Conservation (phyloP, 2,888 invertebrate genomes). For the Dryocosmus kuriphilus region DNA sequence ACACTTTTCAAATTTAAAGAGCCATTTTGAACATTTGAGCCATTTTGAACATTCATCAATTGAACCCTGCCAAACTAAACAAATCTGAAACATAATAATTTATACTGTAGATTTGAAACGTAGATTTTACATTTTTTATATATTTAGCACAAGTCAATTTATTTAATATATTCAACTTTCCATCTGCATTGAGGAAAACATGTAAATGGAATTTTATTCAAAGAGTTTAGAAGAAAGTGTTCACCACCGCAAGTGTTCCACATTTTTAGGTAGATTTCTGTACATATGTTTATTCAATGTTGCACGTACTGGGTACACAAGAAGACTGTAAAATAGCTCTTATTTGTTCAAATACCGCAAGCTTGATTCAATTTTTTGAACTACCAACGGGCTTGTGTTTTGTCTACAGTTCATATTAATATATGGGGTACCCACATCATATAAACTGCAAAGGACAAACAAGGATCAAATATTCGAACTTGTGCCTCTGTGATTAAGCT, state of each 20-base stretch:
- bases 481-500: neutral
- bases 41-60: neutral
- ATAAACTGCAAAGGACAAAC: neutral
- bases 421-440: neutral
- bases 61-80: too few relatives aligned
- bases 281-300: slow-evolving; percentile 18
- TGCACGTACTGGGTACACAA: slow-evolving; percentile 2
- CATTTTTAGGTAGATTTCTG: neutral
- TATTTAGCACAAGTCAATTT: neutral
- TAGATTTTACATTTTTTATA: neutral
- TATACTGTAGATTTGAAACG: too few relatives aligned
- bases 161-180: neutral
- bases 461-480: neutral
- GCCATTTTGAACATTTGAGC: neutral
- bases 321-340: neutral
- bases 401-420: neutral
- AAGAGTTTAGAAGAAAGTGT: neutral
- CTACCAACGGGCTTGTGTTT: slow-evolving; percentile 4
- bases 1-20: neutral
- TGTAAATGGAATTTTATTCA: neutral
- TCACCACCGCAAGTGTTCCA: neutral
- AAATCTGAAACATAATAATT: too few relatives aligned
- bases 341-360: neutral
- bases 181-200: neutral
- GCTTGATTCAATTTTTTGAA: neutral